These are phyloP conservation scores for Drosophila subpulchrella DNA, from an alignment of 1,140 invertebrate genomes.

Conservation along the genomic window DNA sequence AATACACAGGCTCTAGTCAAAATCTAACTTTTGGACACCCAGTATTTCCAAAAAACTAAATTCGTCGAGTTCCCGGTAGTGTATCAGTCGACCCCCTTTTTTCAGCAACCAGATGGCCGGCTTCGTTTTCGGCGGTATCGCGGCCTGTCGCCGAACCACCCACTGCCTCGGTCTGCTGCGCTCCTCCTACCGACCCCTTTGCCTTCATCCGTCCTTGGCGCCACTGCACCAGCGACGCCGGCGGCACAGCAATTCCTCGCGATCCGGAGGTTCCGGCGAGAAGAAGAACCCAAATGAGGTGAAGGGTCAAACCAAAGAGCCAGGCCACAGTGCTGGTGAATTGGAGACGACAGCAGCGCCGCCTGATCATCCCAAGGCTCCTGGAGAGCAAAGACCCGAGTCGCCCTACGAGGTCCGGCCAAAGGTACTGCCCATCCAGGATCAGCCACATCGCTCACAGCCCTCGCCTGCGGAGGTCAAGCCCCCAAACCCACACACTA, in stretches of 20 bases:
- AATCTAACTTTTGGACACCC: constrained; percentile 14
- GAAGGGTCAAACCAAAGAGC: background rate
- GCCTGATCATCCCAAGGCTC: constrained; percentile 8
- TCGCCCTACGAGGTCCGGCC: constrained; percentile 27
- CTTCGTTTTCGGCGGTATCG: constrained; percentile 14
- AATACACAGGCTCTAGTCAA: background rate
- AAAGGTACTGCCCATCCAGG: constrained; percentile 21
- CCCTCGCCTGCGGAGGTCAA: constrained; percentile 16
- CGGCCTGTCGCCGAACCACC: constrained; percentile 16
- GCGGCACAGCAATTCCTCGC: background rate
- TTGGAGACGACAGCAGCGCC: constrained; percentile 6
- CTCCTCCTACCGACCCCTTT: background rate
- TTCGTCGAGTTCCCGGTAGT: constrained; percentile 11
- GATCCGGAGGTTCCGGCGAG: background rate
- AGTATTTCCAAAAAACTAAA: constrained; percentile 13
- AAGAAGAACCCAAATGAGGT: background rate
- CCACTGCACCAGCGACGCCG: background rate
- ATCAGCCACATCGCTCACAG: background rate
- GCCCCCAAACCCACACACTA: constrained; percentile 13
- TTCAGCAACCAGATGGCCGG: constrained; percentile 20
- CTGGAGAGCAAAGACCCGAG: constrained; percentile 22
- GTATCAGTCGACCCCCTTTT: constrained; percentile 5
- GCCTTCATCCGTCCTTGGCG: too few species aligned
- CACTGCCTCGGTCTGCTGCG: constrained; percentile 8
- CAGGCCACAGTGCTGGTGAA: background rate